These are phyloP conservation scores for Elymnias hypermnestra DNA, from an alignment of 1,140 invertebrate species.

Conservation along the genomic window DNA sequence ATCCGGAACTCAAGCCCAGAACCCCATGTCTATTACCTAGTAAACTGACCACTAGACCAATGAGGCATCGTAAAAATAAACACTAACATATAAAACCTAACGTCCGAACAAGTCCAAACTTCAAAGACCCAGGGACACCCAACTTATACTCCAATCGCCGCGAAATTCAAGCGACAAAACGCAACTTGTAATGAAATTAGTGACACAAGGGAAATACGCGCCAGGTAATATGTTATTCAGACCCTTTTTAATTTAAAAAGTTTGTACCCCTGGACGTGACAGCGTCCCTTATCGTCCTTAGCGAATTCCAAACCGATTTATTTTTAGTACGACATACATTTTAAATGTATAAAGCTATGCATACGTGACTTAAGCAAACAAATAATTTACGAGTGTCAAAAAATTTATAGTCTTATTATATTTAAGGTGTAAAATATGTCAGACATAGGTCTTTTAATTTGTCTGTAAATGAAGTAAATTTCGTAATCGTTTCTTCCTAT, in stretches of 20 bases:
- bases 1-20: no score
- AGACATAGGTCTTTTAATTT: no score
- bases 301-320: constrained; percentile 1
- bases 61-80: no score
- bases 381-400: no score
- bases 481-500: no score
- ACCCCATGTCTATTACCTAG: no score
- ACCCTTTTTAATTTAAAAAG: constrained; percentile 15
- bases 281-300: not conserved
- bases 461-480: no score
- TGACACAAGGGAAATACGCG: constrained; percentile 6
- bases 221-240: constrained; percentile 10
- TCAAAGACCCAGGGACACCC: not conserved
- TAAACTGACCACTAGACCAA: no score
- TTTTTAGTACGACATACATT: not conserved
- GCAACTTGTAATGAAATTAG: constrained; percentile 7
- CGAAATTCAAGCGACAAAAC: not conserved
- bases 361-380: no score
- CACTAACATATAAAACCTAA: not conserved
- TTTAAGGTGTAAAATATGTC: no score
- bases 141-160: not conserved
- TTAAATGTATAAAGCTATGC: not conserved
- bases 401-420: no score
- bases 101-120: not conserved
- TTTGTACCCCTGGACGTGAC: constrained; percentile 2